Percentiles rank a stretch among this genome's conserved stretches.
Conservation (phyloP, 2,797 vertebrate genomes). For the Microchirus variegatus region DNA sequence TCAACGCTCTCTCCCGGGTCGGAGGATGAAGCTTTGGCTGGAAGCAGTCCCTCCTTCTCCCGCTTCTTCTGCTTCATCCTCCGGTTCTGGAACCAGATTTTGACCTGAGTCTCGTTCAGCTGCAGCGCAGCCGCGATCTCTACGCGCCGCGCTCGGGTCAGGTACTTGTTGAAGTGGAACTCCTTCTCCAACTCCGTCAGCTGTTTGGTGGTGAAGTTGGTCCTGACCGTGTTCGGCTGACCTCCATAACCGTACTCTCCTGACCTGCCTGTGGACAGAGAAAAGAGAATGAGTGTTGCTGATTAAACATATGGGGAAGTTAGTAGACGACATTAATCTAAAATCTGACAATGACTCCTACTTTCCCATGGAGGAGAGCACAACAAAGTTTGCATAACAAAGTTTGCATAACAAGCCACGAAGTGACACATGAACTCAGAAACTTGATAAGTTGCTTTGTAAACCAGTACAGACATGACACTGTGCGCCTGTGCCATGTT, state of each 20-base stretch:
- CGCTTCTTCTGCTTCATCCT: slow-evolving; percentile 99
- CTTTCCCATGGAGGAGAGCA: not conserved
- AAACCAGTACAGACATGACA: not conserved
- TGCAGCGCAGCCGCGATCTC: slow-evolving; percentile 96
- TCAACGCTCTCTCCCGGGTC: slow-evolving; percentile 81
- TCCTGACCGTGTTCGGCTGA: slow-evolving; percentile 93
- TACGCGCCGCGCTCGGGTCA: slow-evolving; percentile 93
- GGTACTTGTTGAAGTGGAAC: slow-evolving; percentile 99
- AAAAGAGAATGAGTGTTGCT: not conserved
- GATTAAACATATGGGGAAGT: no score
- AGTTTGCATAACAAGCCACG: not conserved
- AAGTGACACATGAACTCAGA: not conserved
- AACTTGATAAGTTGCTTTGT: not conserved
- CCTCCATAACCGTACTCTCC: slow-evolving; percentile 94
- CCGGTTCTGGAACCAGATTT: slow-evolving; percentile 99
- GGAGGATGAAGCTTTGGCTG: slow-evolving; percentile 78
- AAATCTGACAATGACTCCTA: no score
- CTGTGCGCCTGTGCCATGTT: not conserved
- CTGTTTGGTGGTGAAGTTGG: slow-evolving; percentile 98
- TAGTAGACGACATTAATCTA: no score
- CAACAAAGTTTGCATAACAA: not conserved
- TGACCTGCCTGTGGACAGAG: slow-evolving; percentile 84
- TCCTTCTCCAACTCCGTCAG: slow-evolving; percentile 98
- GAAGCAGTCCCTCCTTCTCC: slow-evolving; percentile 93
- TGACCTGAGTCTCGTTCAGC: slow-evolving; percentile 98